phyloP scores from a whole-genome alignment of 2,113 vertebrate species.

The Anhinga anhinga region DNA sequence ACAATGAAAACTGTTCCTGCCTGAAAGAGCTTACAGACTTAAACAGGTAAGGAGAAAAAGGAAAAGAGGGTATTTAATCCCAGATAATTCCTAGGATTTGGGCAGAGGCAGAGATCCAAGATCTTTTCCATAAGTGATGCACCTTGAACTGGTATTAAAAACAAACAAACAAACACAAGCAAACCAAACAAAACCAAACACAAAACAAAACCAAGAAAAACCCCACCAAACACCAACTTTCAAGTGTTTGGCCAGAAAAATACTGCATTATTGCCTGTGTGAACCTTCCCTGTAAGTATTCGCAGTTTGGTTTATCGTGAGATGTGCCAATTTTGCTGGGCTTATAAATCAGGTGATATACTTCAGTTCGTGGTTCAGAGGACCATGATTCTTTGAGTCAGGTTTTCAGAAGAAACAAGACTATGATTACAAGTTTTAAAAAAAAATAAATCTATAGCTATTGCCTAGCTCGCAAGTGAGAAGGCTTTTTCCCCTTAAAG shows the following conservation, averaged over 20 bases:
- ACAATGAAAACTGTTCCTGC: not conserved
- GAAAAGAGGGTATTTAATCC: not conserved
- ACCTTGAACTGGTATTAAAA: not conserved
- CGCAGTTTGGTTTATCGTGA: not conserved
- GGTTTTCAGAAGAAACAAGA: not conserved
- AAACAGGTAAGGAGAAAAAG: not conserved
- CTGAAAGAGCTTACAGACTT: not conserved
- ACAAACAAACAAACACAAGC: too few species aligned
- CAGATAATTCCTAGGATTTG: not conserved
- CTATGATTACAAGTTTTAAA: too few species aligned
- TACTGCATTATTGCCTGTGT: rapidly evolving
- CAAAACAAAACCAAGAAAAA: too few species aligned
- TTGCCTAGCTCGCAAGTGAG: not conserved
- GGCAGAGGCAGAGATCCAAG: not conserved
- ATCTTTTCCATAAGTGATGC: rapidly evolving
- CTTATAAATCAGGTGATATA: not conserved
- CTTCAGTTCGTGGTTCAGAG: not conserved
- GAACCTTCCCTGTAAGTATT: not conserved
- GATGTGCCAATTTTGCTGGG: not conserved
- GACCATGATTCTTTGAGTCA: not conserved
- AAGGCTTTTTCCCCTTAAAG: not conserved
- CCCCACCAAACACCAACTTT: too few species aligned
- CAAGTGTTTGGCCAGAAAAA: not conserved
- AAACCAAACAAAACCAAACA: too few species aligned
- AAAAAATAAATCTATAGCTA: not conserved